Percentiles rank a stretch among this genome's conserved stretches.
phyloP scores from a whole-genome alignment of 2,113 vertebrate species.

The Petaurus breviceps region DNA sequence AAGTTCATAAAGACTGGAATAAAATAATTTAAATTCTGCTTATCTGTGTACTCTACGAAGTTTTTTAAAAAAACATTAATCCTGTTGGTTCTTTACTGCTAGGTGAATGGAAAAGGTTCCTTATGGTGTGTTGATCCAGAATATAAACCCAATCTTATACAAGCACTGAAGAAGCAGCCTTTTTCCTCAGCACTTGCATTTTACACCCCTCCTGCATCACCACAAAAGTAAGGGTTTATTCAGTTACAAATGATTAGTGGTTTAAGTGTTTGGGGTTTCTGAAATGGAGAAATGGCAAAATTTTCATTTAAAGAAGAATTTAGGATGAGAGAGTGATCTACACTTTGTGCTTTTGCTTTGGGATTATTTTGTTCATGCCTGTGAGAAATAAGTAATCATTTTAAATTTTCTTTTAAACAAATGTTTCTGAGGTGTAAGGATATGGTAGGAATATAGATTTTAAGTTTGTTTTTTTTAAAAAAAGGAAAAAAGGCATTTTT shows the following conservation, averaged over 20 bases:
- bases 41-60: background rate
- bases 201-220: constrained; percentile 93
- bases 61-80: constrained; percentile 43
- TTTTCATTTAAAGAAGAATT: constrained; percentile 20
- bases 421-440: background rate
- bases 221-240: constrained; percentile 89
- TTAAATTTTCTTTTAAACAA: constrained; percentile 32
- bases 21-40: constrained; percentile 24
- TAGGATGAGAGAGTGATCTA: constrained; percentile 18
- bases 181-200: constrained; percentile 93
- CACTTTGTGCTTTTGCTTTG: constrained; percentile 29
- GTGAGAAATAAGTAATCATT: background rate
- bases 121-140: constrained; percentile 99
- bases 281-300: constrained; percentile 40
- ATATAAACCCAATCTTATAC: constrained; percentile 96
- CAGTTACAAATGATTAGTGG: background rate
- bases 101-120: constrained; percentile 99
- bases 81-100: constrained; percentile 68
- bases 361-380: background rate
- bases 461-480: background rate
- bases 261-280: constrained; percentile 36
- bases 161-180: constrained; percentile 98
- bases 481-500: background rate
- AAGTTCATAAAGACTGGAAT: background rate
- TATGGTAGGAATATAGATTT: constrained; percentile 11